Conservation (phyloP, 2,888 invertebrate species). For the Nomada hirtipes region DNA sequence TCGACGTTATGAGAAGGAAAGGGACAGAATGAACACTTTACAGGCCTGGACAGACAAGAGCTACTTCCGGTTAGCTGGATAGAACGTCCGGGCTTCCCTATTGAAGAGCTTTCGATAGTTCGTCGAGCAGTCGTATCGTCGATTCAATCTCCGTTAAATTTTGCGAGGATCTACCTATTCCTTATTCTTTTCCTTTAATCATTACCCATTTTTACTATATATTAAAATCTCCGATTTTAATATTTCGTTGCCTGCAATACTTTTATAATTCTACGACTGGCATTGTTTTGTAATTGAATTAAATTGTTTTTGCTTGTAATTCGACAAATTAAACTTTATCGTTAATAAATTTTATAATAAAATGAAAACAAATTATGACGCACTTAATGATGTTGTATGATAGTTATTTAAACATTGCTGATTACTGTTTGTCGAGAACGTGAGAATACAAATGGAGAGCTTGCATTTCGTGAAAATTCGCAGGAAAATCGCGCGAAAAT, state of each 20-base stretch:
- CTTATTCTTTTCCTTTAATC: not conserved
- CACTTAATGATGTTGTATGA: not conserved
- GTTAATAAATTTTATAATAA: not conserved
- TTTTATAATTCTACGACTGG: no score
- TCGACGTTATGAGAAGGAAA: slow-evolving; percentile 43
- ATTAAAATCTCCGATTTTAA: no score
- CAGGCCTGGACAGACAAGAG: slow-evolving; percentile 56
- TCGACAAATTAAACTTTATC: not conserved
- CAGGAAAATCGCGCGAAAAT: slow-evolving; percentile 21
- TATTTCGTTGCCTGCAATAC: no score
- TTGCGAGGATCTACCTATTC: slow-evolving; percentile 28
- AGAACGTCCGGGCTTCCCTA: slow-evolving; percentile 55
- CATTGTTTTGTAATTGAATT: no score
- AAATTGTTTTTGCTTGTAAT: no score
- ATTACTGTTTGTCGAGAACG: not conserved
- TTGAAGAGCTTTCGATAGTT: slow-evolving; percentile 55
- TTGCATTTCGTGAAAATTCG: not conserved
- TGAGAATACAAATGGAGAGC: not conserved
- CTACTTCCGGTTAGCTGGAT: slow-evolving; percentile 64
- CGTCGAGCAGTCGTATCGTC: slow-evolving; percentile 48
- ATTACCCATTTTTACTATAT: not conserved
- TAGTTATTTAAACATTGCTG: not conserved
- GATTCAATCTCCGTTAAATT: slow-evolving; percentile 64
- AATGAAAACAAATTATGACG: not conserved
- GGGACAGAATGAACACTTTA: slow-evolving; percentile 57